Conservation (phyloP, 2,797 vertebrate genomes). For the Pipistrellus nathusii region DNA sequence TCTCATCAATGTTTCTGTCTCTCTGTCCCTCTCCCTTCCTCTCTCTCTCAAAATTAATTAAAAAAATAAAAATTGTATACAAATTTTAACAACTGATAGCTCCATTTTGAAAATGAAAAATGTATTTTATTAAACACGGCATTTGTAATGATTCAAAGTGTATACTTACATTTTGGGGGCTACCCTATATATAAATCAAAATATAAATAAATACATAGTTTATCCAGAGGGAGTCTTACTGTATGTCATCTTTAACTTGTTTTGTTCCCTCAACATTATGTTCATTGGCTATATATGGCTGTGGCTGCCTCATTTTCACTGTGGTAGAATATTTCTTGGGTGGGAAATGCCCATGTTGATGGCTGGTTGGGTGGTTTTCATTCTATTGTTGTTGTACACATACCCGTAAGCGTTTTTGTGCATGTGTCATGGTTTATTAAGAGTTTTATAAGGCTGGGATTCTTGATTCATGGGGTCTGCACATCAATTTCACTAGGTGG, state of each 20-base stretch:
- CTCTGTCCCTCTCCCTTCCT: not conserved
- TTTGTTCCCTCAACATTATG: constrained; percentile 37
- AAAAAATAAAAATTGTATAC: not conserved
- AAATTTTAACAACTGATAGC: too few species aligned
- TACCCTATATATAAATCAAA: constrained; percentile 14
- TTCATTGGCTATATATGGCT: not conserved
- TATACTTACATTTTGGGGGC: too few species aligned
- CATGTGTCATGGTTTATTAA: constrained; percentile 1
- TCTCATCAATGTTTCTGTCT: not conserved
- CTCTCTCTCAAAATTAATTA: not conserved
- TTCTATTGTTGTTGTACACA: not conserved
- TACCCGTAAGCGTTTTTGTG: not conserved
- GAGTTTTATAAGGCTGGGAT: constrained; percentile 24
- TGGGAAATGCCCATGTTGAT: constrained; percentile 4
- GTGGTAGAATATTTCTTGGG: constrained; percentile 19
- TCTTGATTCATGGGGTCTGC: constrained; percentile 39
- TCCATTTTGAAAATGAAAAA: too few species aligned
- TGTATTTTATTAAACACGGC: not conserved
- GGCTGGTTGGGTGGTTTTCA: constrained; percentile 41
- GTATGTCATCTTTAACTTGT: constrained; percentile 23
- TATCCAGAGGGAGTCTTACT: constrained; percentile 13
- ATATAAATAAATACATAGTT: not conserved
- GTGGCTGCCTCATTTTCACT: constrained; percentile 28
- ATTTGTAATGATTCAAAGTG: too few species aligned
- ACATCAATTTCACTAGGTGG: constrained; percentile 50